Base-by-base conservation (phyloP, 2,888 invertebrate genomes). In the Andrena hattorfiana region DNA sequence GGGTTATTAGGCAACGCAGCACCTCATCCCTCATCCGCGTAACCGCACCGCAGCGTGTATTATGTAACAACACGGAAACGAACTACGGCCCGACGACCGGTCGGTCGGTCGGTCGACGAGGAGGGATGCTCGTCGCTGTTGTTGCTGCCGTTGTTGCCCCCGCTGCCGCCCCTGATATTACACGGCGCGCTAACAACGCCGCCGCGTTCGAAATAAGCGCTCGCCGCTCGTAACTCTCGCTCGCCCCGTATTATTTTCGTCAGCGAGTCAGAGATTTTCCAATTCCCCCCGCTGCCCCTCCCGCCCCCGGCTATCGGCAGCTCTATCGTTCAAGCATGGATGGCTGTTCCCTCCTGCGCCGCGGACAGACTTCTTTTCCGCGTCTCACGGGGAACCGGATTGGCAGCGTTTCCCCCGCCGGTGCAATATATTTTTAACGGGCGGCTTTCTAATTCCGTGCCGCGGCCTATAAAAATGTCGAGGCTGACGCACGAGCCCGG, bases 1-100 rank as follows among this genome's bases (percentile, higher is more conserved):
- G 91, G 93, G 93, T 93, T 93, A 93, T 93, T 93, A 93, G 93
- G 93, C 92, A 93, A 93, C 93, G 91, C 91, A 90, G 92, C 93
- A 93, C 92, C 93, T 93, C 93, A 92, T 94, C 92, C 92, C 91
- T 94, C 93, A 93, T 93, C 92, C 91, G 90, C 90, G 92, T 92
- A 92, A 92, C 93, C 92, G 90, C 92, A 92, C 92, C 90, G 92
- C 93, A 93, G 90, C 92, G 92, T 94, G 93, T 93, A 94, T 94
- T 94, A 94, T 94, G 93, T 93, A 94, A 93, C 93, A 93, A 92
- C 93, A 92, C 92, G 92, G 92, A 93, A 94, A 93, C 93, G 93
- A 93, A 93, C 91, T 91, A 89, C 87, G 90, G 89, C 89, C 86
- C 89, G 89, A 89, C 77, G 87, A 83, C 76, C 75, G 86, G 83